Base-by-base conservation (phyloP, 2,797 vertebrate species). In the Hirundo rustica region DNA sequence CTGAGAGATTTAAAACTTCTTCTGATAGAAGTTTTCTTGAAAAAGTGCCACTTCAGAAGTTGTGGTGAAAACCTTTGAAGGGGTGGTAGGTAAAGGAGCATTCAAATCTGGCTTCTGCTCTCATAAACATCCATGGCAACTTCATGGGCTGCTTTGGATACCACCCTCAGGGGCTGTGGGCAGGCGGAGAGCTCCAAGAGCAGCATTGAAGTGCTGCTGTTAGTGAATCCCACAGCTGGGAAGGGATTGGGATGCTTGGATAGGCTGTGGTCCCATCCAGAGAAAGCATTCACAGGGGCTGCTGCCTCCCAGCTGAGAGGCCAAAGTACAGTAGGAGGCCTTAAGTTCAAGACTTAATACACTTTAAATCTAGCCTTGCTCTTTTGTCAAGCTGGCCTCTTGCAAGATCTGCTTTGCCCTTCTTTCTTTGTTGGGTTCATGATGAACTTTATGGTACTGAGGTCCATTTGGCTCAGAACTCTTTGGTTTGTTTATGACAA, bases 31-130 rank as follows among this genome's bases (percentile, higher is more conserved):
- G 25, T 83, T 91, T 88, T 87, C 32, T 78, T 92, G 70, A 64
- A 72, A 50, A 53, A 6, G 5, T 3, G 25, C 55, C 60, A 15
- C 84, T 79, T 80, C 51, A 82, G 71, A 60, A 80, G 51, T 5
- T 88, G 62, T 71, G 58, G 27, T 89, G 40, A 85, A 84, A 89
- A 30, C 70, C 54, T 95, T 92, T 93, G 79, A 92, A 86, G 85
- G 75, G 44, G 18, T 78, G 16, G 21, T 68, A 38, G 60, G 36
- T 58, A 36, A 36, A 78, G 84, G 67, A 88, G 26, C 38, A 29
- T 80, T 85, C 34, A 88, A 19, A 89, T 86, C 30, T 81, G 36
- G 1, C 54, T 76, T 66, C 48, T 81, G n/a, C 26, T 80, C 27
- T 88, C 1, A 0, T 51, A 38, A 83, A 51, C 25, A 34, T 47